Conservation (phyloP, 2,888 invertebrate species). For the Drosophila neonasuta region DNA sequence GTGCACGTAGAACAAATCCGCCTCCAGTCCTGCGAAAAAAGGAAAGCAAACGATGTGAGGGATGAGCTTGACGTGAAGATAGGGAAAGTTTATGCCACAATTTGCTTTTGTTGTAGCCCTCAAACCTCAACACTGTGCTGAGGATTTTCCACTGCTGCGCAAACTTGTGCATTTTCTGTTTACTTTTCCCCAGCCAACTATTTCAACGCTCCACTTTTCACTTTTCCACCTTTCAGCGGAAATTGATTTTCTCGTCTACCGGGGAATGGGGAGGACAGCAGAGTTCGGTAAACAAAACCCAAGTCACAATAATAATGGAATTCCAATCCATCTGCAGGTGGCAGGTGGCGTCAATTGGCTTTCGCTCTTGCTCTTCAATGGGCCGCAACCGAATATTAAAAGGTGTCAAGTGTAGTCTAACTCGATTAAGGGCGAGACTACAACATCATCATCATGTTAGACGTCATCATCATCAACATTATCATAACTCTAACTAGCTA, state of each 20-base stretch:
- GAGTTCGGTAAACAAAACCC: conserved; percentile 64
- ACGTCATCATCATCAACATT: conserved; percentile 23
- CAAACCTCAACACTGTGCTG: background rate
- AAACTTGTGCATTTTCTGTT: conserved; percentile 65
- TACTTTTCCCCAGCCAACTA: conserved; percentile 47
- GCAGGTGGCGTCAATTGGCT: conserved; percentile 35
- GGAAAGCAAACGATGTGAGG: background rate
- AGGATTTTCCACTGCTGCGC: conserved; percentile 40
- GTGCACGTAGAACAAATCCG: conserved; percentile 91
- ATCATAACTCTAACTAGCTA: conserved; percentile 42
- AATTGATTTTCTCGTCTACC: conserved; percentile 64
- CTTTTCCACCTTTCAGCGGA: conserved; percentile 50
- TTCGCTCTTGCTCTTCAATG: conserved; percentile 11
- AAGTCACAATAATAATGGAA: conserved; percentile 69
- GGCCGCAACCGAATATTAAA: conserved; percentile 49
- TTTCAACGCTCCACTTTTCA: conserved; percentile 10
- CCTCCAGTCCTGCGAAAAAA: conserved; percentile 85
- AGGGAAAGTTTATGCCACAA: conserved; percentile 64
- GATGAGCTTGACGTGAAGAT: background rate
- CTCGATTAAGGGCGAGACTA: conserved; percentile 36
- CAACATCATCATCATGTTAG: conserved; percentile 20
- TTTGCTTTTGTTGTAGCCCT: conserved; percentile 55
- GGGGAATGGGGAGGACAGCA: background rate
- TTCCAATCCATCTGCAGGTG: conserved; percentile 65
- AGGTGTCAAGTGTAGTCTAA: conserved; percentile 69